Base-by-base conservation (phyloP, 2,113 vertebrate species). In the Sarotherodon lohbergeri region DNA sequence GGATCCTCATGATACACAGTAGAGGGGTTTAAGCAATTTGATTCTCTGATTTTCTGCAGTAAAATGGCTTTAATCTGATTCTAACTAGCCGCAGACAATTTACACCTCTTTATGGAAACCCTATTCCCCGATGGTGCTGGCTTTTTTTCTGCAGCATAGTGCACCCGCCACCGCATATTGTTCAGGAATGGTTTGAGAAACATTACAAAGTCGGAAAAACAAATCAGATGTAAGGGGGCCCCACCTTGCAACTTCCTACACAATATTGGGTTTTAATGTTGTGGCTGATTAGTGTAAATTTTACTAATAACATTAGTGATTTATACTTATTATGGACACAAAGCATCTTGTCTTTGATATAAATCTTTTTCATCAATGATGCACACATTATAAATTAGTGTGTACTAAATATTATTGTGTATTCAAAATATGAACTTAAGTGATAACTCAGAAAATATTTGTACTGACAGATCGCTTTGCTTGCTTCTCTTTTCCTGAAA, bases 291-390 rank as follows among this genome's bases (percentile, higher is more conserved):
- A 52, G 10, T 78, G 73, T 34, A 78, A 34, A 34, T 78, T 52
- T 3, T 13, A 52, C 10, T n/a, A 78, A 46, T 52, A 24, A 39
- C 43, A 14, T 43, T 29, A 81, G 24, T 29, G 39, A 57, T 61
- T 43, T 43, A 48, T 81, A 29, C 24, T 61, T 82, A 29, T 43
- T 46, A 61, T 43, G 46, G 27, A 22, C 24, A 34, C 17, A 46
- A 27, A 43, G 5, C 1, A 19, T 46, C 7, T 73, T 57, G 3
- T 68, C 43, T 87, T 54, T 52, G 17, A 43, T 41, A 78, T 0
- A 78, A 78, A 78, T 43, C 12, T 89, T 82, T 88, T 57, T 88
- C 80, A 86, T 90, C 43, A 88, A 14, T 83, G 91, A 86, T 92
- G 50, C 29, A 63, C 17, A 80, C 52, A 50, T 61, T 89, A n/a